Base-by-base conservation (phyloP, 2,888 invertebrate species). In the Dinocampus coccinellae region DNA sequence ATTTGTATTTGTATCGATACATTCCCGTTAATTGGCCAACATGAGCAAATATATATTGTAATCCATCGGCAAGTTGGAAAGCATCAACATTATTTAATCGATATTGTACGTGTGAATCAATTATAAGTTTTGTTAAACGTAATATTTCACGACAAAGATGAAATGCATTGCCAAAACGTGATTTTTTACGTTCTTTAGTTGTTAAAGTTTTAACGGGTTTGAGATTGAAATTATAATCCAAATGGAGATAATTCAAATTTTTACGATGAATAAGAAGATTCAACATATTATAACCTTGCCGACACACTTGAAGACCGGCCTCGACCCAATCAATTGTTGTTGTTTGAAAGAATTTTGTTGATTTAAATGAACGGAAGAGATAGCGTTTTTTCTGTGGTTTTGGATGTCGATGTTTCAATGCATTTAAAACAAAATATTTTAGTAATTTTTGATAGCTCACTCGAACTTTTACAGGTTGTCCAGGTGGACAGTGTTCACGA, bases 311-410 rank as follows among this genome's bases (percentile, higher is more conserved):
- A 57, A 99, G 89, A 3, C 99, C 99, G 11, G 98, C 98, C 89
- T 99, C 99, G 1, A 99, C 99, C 99, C 99, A 99, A 89, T 99
- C 99, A 79, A 99, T 89, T 0, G 98, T 98, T 0, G 99, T 99
- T 0, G 97, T 97, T 92, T 99, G 99, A 91, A 99, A 99, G 90
- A 99, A 99, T 88, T 99, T 99, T 0, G 99, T 99, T 0, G 98
- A 96, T 88, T 99, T 99, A 89, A 99, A 99, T 0, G 99, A 99
- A 34, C 99, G 93, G 92, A 99, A 99, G 58, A 99, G 89, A 84
- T 98, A 98, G 72, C 99, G 92, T 85, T 99, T 98, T 89, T 99
- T 99, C 88, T 99, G 99, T 10, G 99, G 96, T 87, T 99, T 99
- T 0, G 99, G 99, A 57, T 97, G 95, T 75, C 98, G 91, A 87